Percentiles rank a stretch among this genome's conserved stretches.
Conservation (phyloP, 2,888 invertebrate genomes). For the Diplolepis rosae region DNA sequence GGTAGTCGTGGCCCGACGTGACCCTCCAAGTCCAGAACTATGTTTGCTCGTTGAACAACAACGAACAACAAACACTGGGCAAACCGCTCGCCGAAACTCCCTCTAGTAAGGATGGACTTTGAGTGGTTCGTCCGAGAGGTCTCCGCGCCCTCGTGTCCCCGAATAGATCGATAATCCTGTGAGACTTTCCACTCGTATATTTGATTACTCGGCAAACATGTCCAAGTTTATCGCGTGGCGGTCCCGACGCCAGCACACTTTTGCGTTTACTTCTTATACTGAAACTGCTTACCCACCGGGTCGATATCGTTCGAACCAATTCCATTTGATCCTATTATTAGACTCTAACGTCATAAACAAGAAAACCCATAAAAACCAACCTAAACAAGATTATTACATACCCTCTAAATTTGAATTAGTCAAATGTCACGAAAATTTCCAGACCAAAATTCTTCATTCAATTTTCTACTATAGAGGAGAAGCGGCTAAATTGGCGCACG, state of each 20-base stretch:
- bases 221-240: constrained; percentile 68
- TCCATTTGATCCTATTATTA: constrained; percentile 1
- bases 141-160: constrained; percentile 49
- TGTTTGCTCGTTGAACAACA: constrained; percentile 65
- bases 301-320: constrained; percentile 9
- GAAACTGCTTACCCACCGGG: constrained; percentile 46
- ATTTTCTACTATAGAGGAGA: too few species aligned
- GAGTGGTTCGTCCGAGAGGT: constrained; percentile 56
- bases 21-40: constrained; percentile 59
- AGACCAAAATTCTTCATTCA: too few species aligned
- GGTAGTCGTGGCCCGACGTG: constrained; percentile 43
- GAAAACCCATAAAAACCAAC: not conserved
- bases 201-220: constrained; percentile 73
- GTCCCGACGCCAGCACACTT: constrained; percentile 52
- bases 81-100: constrained; percentile 56
- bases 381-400: too few species aligned
- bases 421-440: too few species aligned
- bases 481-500: too few species aligned
- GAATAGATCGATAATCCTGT: constrained; percentile 65
- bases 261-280: constrained; percentile 45
- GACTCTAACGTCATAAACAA: not conserved
- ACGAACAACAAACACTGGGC: constrained; percentile 67
- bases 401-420: too few species aligned
- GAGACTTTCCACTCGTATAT: constrained; percentile 72
- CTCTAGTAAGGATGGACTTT: constrained; percentile 53